Base-by-base conservation (phyloP, 2,113 vertebrate genomes). In the Monarcha castaneiventris region DNA sequence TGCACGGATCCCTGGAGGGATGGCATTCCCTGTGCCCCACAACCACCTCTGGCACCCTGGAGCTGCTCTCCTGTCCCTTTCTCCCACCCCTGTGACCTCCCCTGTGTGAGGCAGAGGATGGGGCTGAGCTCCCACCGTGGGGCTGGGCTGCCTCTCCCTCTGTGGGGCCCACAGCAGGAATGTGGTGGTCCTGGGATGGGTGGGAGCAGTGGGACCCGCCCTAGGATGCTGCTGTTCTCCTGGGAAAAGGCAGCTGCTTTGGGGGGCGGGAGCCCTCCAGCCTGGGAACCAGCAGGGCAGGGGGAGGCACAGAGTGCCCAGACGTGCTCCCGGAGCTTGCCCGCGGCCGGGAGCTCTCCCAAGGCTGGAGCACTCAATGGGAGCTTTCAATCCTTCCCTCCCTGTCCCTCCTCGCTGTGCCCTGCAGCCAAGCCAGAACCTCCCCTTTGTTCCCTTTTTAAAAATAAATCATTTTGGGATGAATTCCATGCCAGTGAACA, bases 381-480 rank as follows among this genome's bases (percentile, higher is more conserved):
- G 71, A 79, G 30, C 94, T 93, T 96, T 96, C 87, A 96, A 74
- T 3, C 63, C 69, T 59, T 44, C 84, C 83, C 12, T 19, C 62
- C 15, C 66, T 25, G 5, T 20, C 76, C 64, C 89, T 72, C 29
- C 89, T 55, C 1, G 3, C 51, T 0, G 2, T 96, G 94, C 95
- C 95, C 96, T 0, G 32, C 78, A 88, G 96, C 84, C 63, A 80
- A 85, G 87, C 43, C 93, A 94, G 93, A 83, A 32, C 82, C 77
- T 37, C 0, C 8, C 8, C 51, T 83, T 91, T 96, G 89, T 96
- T 73, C 63, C 0, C 16, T 77, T 58, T 54, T 87, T 44, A 7
- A 49, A 81, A 89, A 96, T 80, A 96, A 96, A 96, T 91, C 87
- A 76, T 79, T 93, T 73, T 0, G 79, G 95, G 91, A 74, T 66